phyloP scores from a whole-genome alignment of 2,888 invertebrate species.

The Rosalia funebris region DNA sequence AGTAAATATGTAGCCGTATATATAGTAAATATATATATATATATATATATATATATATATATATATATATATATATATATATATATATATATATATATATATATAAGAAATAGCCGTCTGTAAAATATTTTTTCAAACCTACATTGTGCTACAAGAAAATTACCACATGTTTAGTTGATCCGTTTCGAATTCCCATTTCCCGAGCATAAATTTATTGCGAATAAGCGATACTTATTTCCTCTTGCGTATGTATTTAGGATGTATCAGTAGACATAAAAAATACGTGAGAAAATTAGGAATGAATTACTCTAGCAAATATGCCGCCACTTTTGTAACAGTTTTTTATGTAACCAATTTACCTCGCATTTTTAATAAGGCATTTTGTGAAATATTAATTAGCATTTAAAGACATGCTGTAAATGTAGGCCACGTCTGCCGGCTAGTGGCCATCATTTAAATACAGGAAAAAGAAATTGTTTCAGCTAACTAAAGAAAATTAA shows the following conservation, averaged over 20 bases:
- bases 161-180: neutral
- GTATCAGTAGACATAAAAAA: slow-evolving; percentile 3
- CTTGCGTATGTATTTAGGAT: neutral
- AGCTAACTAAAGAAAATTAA: too few relatives aligned
- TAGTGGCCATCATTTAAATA: too few relatives aligned
- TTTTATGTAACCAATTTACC: neutral
- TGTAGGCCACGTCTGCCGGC: neutral
- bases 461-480: too few relatives aligned
- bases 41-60: too few relatives aligned
- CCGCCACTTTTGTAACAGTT: neutral
- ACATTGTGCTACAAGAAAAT: too few relatives aligned
- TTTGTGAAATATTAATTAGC: neutral
- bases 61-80: too few relatives aligned
- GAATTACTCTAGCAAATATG: neutral
- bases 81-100: too few relatives aligned
- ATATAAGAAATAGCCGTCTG: too few relatives aligned
- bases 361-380: neutral
- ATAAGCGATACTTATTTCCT: neutral
- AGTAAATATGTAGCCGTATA: too few relatives aligned
- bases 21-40: too few relatives aligned
- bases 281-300: slow-evolving; percentile 6
- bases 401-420: neutral
- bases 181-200: neutral
- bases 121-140: too few relatives aligned
- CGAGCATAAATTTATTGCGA: neutral